Conservation (phyloP, 2,797 vertebrate species). For the Adrianichthys oophorus region DNA sequence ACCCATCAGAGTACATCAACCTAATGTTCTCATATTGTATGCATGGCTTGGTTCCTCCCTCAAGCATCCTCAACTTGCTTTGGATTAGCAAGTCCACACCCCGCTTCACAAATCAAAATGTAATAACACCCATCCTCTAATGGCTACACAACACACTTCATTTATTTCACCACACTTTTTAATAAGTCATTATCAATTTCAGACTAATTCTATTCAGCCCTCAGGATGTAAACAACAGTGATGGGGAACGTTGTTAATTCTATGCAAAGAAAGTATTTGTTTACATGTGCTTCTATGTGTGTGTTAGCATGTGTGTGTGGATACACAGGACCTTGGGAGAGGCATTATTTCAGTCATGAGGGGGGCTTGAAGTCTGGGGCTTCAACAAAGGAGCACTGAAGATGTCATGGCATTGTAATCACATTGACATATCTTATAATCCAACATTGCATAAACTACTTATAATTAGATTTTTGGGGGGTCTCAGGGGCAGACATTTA, state of each 20-base stretch:
- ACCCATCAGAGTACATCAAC: conserved; percentile 66
- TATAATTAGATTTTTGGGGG: too few relatives aligned
- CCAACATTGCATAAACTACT: too few relatives aligned
- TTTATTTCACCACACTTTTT: conserved; percentile 77
- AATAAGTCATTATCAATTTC: conserved; percentile 81
- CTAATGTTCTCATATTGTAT: conserved; percentile 77
- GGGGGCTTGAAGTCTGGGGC: conserved; percentile 51
- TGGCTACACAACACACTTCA: conserved; percentile 80
- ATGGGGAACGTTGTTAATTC: conserved; percentile 43
- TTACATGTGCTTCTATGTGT: conserved; percentile 14
- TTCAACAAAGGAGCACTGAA: conserved; percentile 46
- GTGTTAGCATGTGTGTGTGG: background rate
- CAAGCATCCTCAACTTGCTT: conserved; percentile 69
- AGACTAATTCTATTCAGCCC: conserved; percentile 73
- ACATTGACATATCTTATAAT: conserved; percentile 42
- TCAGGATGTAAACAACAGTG: conserved; percentile 48
- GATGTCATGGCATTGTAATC: conserved; percentile 36
- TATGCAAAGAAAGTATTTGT: conserved; percentile 43
- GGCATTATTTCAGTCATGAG: conserved; percentile 56
- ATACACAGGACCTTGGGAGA: conserved; percentile 47
- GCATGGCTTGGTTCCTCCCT: conserved; percentile 74
- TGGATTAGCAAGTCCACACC: conserved; percentile 76
- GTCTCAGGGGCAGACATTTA: too few relatives aligned
- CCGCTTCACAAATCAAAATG: conserved; percentile 81
- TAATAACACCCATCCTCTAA: conserved; percentile 80